These are phyloP conservation scores for honey bee (Apis mellifera) DNA, from an alignment of 1,140 invertebrate genomes.

Conservation along the genomic window DNA sequence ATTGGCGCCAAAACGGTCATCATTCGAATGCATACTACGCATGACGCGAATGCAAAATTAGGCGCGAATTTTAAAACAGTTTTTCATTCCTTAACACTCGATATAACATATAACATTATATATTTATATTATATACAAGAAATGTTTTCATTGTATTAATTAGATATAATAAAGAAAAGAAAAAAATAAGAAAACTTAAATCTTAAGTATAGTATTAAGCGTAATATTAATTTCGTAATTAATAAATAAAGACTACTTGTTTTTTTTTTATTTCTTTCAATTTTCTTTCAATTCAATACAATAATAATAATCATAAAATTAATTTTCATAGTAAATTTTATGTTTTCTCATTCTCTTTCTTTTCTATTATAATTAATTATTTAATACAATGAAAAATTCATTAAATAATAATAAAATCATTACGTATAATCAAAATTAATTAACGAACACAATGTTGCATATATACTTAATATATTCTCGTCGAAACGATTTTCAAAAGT, in stretches of 20 bases:
- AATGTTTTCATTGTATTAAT: neutral
- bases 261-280: no score
- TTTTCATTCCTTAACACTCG: neutral
- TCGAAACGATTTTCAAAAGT: neutral
- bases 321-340: neutral
- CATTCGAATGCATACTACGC: neutral
- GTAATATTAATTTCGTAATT: no score
- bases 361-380: neutral
- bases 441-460: no score
- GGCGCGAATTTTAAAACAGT: neutral
- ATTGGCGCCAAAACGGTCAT: slow-evolving; percentile 22
- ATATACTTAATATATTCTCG: neutral
- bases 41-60: neutral
- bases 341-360: neutral
- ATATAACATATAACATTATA: neutral
- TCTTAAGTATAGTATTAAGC: no score
- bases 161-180: neutral
- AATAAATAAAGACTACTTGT: no score
- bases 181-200: neutral
- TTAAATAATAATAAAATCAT: neutral
- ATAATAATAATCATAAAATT: neutral
- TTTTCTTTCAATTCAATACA: neutral
- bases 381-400: neutral
- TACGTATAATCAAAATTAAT: neutral
- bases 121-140: neutral